Evolutionary conservation across 2,113 vertebrate species (phyloP).

Genomic region (Xiphophorus hellerii): DNA sequence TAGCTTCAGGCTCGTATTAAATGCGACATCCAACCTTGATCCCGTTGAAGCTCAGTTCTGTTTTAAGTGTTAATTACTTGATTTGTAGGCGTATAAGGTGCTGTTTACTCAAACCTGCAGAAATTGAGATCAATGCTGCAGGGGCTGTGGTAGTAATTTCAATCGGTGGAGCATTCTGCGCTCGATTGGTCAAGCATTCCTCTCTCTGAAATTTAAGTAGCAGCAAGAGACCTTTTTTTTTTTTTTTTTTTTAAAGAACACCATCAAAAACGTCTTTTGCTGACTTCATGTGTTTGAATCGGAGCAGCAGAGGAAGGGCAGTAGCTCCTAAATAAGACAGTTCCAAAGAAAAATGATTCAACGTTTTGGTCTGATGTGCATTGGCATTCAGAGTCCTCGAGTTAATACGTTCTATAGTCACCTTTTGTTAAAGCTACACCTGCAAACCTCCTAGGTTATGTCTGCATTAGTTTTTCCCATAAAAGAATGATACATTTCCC

Average conservation of each 20-base stretch:
- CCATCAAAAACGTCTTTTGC: constrained; percentile 33
- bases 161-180: constrained; percentile 56
- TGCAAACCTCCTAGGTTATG: no score
- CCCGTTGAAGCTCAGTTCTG: constrained; percentile 52
- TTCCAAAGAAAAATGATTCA: background rate
- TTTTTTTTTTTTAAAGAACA: background rate
- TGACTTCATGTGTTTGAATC: constrained; percentile 45
- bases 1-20: constrained; percentile 35
- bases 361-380: no score
- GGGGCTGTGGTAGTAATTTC: constrained; percentile 71
- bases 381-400: no score
- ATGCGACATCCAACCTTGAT: constrained; percentile 65
- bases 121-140: constrained; percentile 78
- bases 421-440: no score
- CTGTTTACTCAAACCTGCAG: constrained; percentile 77
- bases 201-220: constrained; percentile 69
- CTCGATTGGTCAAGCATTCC: constrained; percentile 46
- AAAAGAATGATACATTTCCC: no score
- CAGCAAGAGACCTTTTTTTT: constrained; percentile 7
- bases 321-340: constrained; percentile 22
- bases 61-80: constrained; percentile 80
- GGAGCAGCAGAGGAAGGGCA: constrained; percentile 42
- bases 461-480: no score
- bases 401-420: no score
- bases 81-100: constrained; percentile 77